A percentile compares a stretch with the other conserved stretches of the same genome.
Evolutionary conservation across 2,113 vertebrate genomes (phyloP).

Genomic region (Acanthochromis polyacanthus): DNA sequence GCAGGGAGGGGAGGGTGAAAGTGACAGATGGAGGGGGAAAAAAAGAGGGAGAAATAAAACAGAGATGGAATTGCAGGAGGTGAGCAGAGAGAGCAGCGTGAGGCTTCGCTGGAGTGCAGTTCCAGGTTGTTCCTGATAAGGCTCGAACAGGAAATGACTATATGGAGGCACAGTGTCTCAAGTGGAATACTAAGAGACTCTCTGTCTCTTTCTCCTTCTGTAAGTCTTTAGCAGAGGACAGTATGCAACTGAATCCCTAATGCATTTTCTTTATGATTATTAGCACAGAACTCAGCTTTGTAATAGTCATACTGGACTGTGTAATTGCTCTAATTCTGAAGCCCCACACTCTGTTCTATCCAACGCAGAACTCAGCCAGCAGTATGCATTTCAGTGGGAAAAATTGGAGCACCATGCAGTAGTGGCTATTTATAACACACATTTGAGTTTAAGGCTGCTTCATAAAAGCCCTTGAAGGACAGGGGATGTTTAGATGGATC

Average conservation of each 20-base stretch:
- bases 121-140: conserved; percentile 73
- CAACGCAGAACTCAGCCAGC: neutral
- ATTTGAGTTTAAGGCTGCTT: neutral
- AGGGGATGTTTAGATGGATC: neutral
- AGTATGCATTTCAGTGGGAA: neutral
- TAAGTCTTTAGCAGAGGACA: conserved; percentile 21
- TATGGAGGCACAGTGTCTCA: conserved; percentile 59
- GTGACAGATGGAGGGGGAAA: neutral
- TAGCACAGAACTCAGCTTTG: conserved; percentile 32
- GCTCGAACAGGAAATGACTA: conserved; percentile 79
- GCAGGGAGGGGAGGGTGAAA: neutral
- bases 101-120: conserved; percentile 59
- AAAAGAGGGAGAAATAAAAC: conserved; percentile 21
- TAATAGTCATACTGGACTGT: conserved; percentile 39
- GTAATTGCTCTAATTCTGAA: conserved; percentile 45
- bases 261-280: conserved; percentile 48
- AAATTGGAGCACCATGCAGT: neutral
- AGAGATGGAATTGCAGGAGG: conserved; percentile 54
- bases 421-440: neutral
- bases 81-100: conserved; percentile 47
- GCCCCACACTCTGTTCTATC: conserved; percentile 3
- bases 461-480: neutral
- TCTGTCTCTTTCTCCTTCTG: conserved; percentile 12
- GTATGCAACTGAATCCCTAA: conserved; percentile 37
- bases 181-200: conserved; percentile 74